Evolutionary conservation across 1,140 invertebrate species (phyloP).

Genomic region (Popillia japonica): DNA sequence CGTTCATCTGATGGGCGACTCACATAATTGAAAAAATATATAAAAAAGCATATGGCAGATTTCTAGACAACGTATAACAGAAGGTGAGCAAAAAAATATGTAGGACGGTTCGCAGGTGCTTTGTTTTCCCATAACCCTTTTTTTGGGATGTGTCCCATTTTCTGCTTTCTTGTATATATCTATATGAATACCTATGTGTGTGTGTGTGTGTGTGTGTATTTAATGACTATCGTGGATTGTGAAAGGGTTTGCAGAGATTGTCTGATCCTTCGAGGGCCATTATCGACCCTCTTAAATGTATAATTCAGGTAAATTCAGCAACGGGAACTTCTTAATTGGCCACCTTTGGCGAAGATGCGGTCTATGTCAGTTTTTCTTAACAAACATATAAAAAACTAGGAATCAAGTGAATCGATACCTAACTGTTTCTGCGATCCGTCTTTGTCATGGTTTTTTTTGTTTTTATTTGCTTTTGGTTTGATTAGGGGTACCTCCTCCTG

Average conservation of each 20-base stretch:
- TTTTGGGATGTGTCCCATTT: slow-evolving; percentile 49
- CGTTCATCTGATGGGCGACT: not conserved
- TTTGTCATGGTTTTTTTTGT: not conserved
- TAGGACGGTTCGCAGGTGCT: slow-evolving; percentile 53
- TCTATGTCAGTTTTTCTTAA: slow-evolving; percentile 15
- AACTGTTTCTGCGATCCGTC: slow-evolving; percentile 15
- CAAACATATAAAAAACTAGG: not conserved
- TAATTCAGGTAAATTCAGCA: slow-evolving; percentile 42
- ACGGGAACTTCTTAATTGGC: slow-evolving; percentile 41
- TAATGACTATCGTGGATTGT: slow-evolving; percentile 45
- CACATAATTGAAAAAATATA: slow-evolving; percentile 1
- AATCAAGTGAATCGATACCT: not conserved
- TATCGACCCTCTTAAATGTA: slow-evolving; percentile 14
- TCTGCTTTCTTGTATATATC: slow-evolving; percentile 38
- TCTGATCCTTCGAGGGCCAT: slow-evolving; percentile 43
- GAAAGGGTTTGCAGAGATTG: slow-evolving; percentile 54
- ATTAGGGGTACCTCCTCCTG: not conserved
- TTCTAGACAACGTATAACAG: slow-evolving; percentile 40
- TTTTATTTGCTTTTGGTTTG: slow-evolving; percentile 12
- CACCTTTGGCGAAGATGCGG: slow-evolving; percentile 33
- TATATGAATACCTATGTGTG: not conserved
- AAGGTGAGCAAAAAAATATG: slow-evolving; percentile 46
- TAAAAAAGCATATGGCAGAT: slow-evolving; percentile 29
- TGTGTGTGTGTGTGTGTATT: slow-evolving; percentile 12
- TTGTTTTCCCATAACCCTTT: slow-evolving; percentile 55